Evolutionary conservation across 1,140 invertebrate genomes (phyloP), one percentile per base, ranked within the genome.

Genomic region (Eubasilissa regina): DNA sequence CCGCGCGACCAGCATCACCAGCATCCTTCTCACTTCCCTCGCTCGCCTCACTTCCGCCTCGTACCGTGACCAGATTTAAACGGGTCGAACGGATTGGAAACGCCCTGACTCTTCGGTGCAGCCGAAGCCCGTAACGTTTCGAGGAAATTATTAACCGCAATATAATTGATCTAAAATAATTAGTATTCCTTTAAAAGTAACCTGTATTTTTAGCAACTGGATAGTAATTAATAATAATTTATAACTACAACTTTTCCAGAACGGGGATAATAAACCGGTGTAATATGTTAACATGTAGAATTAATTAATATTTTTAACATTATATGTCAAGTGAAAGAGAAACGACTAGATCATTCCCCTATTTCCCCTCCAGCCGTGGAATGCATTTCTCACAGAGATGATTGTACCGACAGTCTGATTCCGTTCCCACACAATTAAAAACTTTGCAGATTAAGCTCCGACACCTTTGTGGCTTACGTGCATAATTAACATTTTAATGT

Each of bases 371-470:
- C 60, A 64, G 58, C 25, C 1, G 53, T 43, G 11, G 60, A 70
- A 48, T 70, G 66, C 66, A 51, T 48, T 70, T 70, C 66, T 35
- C 66, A 70, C 66, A 70, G 17, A 45, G 12, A 66, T 47, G 13
- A 66, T 66, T 66, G 35, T 66, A 3, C 43, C 43, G 15, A 0
- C 45, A 17, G 19, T 51, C 45, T 48, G 19, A 43, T 43, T 25
- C n/a, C 47, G 47, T 70, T 70, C 66, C 66, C 66, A 70, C 44
- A 48, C 64, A 47, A 47, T 47, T 68, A 68, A 68, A 68, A 43
- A 45, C 43, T n/a, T 44, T n/a, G 17, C 13, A 47, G 43, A 17
- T 45, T 13, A 64, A 53, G 17, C 45, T 21, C 66, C 17, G 19
- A 51, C 66, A 17, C 45, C 45, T 51, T 25, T 70, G 66, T 53